Base-by-base conservation (phyloP, 2,888 invertebrate species). In the Pseudococcus viburni region DNA sequence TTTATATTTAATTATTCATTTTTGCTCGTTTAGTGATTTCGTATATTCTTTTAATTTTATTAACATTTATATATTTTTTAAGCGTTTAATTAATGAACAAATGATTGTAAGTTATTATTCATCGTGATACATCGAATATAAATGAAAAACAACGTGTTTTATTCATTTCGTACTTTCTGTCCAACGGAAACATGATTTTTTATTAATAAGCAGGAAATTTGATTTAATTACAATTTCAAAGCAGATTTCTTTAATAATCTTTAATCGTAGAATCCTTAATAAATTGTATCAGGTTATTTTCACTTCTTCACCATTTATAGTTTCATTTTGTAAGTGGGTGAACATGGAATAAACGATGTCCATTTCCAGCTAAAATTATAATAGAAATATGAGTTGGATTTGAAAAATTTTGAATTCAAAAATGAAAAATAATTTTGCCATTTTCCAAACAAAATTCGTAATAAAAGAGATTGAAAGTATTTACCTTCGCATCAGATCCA, bases 301-400 rank as follows among this genome's bases (percentile, higher is more conserved):
- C 26, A 33, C 26, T 33, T 33, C 26, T 33, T 33, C 26, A 26
- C 26, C 7, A 7, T 33, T 73, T 86, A 68, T 26, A 68, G 59
- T 51, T 88, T 89, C 80, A 92, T 91, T 90, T 93, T 93, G 91
- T 95, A 95, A 0, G 95, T 95, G 51, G 95, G 95, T 92, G 94
- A 93, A 91, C 95, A 95, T 0, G 95, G 95, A 2, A 95, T 91
- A 89, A 94, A 94, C 26, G 93, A 93, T 0, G 95, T 94, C 94
- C 94, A 95, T 89, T 93, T 93, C 94, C 94, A 94, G 51, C 95
- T 95, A 91, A 91, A 91, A 88, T 87, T 77, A 87, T n/a, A 80
- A 89, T 88, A 55, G 73, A 85, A 17, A 33, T 73, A 80, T 26
- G n/a, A 55, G 39, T 77, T 55, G n/a, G n/a, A 55, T 55, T 55